Evolutionary conservation across 2,797 vertebrate species (phyloP).

Genomic region (Acrossocheilus fasciatus): DNA sequence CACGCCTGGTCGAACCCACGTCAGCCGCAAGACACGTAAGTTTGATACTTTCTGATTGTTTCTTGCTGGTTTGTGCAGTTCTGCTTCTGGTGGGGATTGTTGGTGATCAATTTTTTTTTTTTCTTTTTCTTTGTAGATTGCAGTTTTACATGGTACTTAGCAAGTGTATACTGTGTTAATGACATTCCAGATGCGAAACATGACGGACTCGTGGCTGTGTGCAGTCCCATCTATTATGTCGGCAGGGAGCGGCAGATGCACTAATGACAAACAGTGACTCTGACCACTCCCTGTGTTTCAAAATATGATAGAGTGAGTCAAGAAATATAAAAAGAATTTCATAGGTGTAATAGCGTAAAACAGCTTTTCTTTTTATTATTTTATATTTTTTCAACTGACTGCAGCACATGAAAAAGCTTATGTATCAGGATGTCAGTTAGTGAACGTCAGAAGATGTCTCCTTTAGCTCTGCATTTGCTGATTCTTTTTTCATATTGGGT

Average conservation of each 20-base stretch:
- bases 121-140: neutral
- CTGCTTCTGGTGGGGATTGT: neutral
- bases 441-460: neutral
- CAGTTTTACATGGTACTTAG: slow-evolving; percentile 4
- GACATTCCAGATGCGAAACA: slow-evolving; percentile 1
- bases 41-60: slow-evolving; percentile 34
- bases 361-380: neutral
- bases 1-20: slow-evolving; percentile 69
- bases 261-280: slow-evolving; percentile 19
- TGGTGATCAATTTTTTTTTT: slow-evolving; percentile 16
- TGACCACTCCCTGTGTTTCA: slow-evolving; percentile 40
- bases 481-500: neutral
- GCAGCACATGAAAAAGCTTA: neutral
- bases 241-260: slow-evolving; percentile 29
- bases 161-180: slow-evolving; percentile 9
- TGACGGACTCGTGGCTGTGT: neutral
- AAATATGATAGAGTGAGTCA: neutral
- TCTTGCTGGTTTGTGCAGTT: slow-evolving; percentile 26
- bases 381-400: neutral
- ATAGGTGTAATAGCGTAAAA: neutral
- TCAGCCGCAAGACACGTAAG: slow-evolving; percentile 81
- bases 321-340: slow-evolving; percentile 4
- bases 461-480: neutral
- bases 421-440: neutral
- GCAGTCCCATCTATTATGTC: slow-evolving; percentile 14